Evolutionary conservation across 2,113 vertebrate species (phyloP), one percentile per base, ranked within the genome.

Genomic region (Anoura caudifer): DNA sequence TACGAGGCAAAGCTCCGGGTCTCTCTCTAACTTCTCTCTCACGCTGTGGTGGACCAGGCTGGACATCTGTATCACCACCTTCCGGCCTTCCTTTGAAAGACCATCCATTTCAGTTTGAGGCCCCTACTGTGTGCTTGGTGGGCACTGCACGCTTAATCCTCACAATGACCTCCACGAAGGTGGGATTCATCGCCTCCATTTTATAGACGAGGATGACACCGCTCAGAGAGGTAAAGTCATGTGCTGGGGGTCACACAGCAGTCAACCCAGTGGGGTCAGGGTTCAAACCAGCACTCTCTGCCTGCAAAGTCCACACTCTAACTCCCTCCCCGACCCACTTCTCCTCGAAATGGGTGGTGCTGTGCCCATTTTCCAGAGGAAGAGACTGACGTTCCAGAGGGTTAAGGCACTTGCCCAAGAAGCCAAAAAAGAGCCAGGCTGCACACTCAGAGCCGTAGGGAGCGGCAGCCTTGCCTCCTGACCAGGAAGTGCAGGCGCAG

Each of bases 391-490:
- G 33, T 17, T 72, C 45, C 19, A 31, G 38, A 76, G 45, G 26
- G 11, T 41, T 50, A 59, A 75, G 52, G 17, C 28, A 24, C 22
- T 63, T 26, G n/a, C 45, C 17, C 36, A 9, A 38, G 50, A 91
- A 69, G 76, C 50, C n/a, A 16, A 16, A 6, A 59, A 31, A 50
- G 72, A 8, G 3, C 59, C 24, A 11, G 56, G 59, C 50, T 59
- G 11, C 80, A 65, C 17, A 22, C 69, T 14, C 50, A 17, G 69
- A 38, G 2, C 52, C 28, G 14, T n/a, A 61, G 33, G 11, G 6
- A 28, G 15, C 7, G 0, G 0, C 0, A 7, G 5, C 24, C 52
- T 61, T 11, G 28, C 31, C 11, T 75, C 47, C 22, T 33, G 14
- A 10, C 63, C 77, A 45, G 38, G 19, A 13, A 3, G 52, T 41